Conservation (phyloP, 92 coral and sea anemone genomes). For the Desmophyllum pertusum region DNA sequence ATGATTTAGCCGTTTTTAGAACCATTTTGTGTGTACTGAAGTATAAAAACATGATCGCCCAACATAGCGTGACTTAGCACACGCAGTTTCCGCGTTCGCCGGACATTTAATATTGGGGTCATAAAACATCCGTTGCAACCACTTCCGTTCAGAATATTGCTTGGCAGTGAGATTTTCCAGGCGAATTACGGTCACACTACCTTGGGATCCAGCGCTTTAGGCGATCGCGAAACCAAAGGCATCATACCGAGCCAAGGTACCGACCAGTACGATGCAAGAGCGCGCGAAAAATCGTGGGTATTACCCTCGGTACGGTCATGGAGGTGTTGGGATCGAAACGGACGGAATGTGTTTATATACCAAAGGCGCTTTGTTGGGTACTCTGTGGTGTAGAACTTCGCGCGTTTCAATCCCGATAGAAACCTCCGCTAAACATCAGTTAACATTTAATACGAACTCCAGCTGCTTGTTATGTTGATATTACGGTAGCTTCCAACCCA, state of each 20-base stretch:
- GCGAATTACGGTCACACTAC: neutral
- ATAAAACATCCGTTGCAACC: neutral
- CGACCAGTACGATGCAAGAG: neutral
- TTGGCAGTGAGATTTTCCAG: neutral
- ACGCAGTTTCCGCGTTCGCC: neutral
- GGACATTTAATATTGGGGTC: neutral
- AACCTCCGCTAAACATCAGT: neutral
- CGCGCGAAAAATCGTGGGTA: too few relatives aligned
- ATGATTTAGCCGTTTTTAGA: neutral
- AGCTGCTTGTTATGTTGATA: neutral
- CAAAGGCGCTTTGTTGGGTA: neutral
- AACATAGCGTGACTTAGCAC: neutral
- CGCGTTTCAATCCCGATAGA: neutral
- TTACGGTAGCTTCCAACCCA: neutral
- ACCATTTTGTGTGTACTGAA: neutral
- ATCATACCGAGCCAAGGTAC: neutral
- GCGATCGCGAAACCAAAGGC: neutral
- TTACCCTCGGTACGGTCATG: too few relatives aligned
- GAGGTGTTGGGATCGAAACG: too few relatives aligned
- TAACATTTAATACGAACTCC: neutral
- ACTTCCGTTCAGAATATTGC: neutral
- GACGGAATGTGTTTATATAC: too few relatives aligned
- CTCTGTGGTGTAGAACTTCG: neutral
- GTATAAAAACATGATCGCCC: neutral
- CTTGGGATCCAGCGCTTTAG: neutral